A percentile compares a stretch with the other conserved stretches of the same genome.
These are phyloP conservation scores for Popillia japonica DNA, from an alignment of 1,140 invertebrate genomes.

Conservation along the genomic window DNA sequence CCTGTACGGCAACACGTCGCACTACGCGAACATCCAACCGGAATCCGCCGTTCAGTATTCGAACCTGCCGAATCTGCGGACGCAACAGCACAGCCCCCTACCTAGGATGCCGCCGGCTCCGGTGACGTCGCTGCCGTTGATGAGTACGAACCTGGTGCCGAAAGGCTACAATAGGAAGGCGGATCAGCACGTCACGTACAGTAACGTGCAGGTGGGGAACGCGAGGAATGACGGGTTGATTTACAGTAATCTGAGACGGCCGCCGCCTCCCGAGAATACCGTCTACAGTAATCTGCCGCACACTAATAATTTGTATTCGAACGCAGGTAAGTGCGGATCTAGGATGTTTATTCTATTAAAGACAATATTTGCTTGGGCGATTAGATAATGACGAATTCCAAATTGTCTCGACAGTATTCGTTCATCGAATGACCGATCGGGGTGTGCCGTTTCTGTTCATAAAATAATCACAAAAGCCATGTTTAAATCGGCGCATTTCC, in stretches of 20 bases:
- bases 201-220: slow-evolving; percentile 53
- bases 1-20: slow-evolving; percentile 23
- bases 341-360: no score
- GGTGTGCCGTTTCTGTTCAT: no score
- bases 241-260: slow-evolving; percentile 65
- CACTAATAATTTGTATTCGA: slow-evolving; percentile 61
- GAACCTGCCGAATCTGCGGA: slow-evolving; percentile 52
- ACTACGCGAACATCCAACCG: slow-evolving; percentile 33
- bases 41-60: slow-evolving; percentile 46
- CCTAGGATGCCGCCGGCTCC: slow-evolving; percentile 56
- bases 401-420: no score
- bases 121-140: slow-evolving; percentile 55
- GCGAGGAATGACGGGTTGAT: slow-evolving; percentile 63
- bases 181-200: slow-evolving; percentile 60
- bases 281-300: slow-evolving; percentile 65
- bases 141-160: slow-evolving; percentile 58
- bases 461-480: no score
- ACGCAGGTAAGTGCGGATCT: slow-evolving; percentile 58
- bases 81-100: background rate
- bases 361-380: no score
- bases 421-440: no score
- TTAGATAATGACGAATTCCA: no score
- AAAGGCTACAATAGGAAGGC: slow-evolving; percentile 61
- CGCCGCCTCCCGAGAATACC: slow-evolving; percentile 60
- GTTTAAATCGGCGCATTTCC: background rate